Evolutionary conservation across 2,888 invertebrate genomes (phyloP).

Genomic region (Nineta flava): DNA sequence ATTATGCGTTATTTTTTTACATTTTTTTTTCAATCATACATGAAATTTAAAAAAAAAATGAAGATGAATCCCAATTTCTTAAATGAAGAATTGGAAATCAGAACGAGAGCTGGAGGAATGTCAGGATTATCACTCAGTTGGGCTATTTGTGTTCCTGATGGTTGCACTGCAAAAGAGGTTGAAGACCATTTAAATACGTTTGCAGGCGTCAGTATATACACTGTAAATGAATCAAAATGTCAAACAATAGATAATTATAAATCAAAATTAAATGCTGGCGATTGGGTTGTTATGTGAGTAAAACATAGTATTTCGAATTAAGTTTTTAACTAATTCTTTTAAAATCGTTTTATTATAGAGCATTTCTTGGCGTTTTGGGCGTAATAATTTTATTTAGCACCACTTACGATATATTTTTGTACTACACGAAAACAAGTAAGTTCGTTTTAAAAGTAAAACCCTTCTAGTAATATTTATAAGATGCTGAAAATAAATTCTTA

Average conservation of each 20-base stretch:
- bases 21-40: too few species aligned
- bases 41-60: too few species aligned
- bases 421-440: background rate
- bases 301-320: background rate
- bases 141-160: slow-evolving; percentile 4
- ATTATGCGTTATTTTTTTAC: too few species aligned
- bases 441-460: too few species aligned
- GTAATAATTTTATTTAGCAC: slow-evolving; percentile 12
- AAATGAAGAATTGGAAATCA: background rate
- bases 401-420: slow-evolving; percentile 11
- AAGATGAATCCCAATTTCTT: background rate
- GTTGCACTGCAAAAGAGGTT: background rate
- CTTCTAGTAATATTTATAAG: too few species aligned
- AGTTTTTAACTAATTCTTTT: too few species aligned
- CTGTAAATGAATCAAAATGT: background rate
- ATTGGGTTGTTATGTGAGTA: slow-evolving; percentile 3
- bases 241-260: background rate
- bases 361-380: background rate
- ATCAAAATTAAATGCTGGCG: background rate
- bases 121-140: background rate
- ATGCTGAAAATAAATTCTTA: too few species aligned
- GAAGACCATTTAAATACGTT: background rate
- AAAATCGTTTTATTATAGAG: background rate
- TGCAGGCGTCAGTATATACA: too few species aligned
- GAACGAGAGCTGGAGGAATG: background rate